A percentile compares a stretch with the other conserved stretches of the same genome.
Conservation (phyloP, 2,888 invertebrate species). For the Cheilosia impressa region DNA sequence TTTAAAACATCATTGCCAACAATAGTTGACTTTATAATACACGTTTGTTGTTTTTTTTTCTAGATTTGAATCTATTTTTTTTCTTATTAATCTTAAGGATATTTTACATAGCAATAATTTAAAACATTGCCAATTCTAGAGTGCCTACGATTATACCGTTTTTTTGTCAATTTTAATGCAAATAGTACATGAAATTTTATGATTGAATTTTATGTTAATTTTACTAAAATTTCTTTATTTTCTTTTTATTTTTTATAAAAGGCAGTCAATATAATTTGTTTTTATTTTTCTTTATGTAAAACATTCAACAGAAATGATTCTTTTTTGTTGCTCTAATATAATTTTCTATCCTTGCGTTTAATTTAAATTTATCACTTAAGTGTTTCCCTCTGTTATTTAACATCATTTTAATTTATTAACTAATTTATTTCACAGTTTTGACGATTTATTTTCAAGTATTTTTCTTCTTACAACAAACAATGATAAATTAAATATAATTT, state of each 20-base stretch:
- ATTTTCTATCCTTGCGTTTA: slow-evolving; percentile 63
- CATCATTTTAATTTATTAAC: slow-evolving; percentile 55
- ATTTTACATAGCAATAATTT: slow-evolving; percentile 60
- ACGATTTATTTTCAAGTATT: slow-evolving; percentile 76
- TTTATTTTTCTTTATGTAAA: slow-evolving; percentile 59
- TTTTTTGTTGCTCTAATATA: slow-evolving; percentile 57
- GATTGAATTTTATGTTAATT: slow-evolving; percentile 67
- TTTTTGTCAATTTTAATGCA: slow-evolving; percentile 50
- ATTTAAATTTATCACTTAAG: slow-evolving; percentile 72
- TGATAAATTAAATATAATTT: slow-evolving; percentile 48
- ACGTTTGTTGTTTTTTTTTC: background rate
- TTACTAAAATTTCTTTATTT: slow-evolving; percentile 20
- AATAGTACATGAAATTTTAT: slow-evolving; percentile 69
- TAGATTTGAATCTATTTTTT: slow-evolving; percentile 6
- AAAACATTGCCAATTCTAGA: slow-evolving; percentile 63
- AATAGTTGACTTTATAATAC: slow-evolving; percentile 60
- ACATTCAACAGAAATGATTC: slow-evolving; percentile 66
- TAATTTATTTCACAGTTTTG: slow-evolving; percentile 75
- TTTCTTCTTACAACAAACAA: slow-evolving; percentile 69
- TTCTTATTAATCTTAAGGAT: slow-evolving; percentile 42
- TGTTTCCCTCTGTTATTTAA: slow-evolving; percentile 71
- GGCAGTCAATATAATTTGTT: slow-evolving; percentile 74
- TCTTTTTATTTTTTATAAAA: slow-evolving; percentile 58
- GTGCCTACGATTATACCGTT: slow-evolving; percentile 49
- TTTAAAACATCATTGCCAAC: slow-evolving; percentile 47